These are phyloP conservation scores for Lordiphosa fenestrarum DNA, from an alignment of 2,888 invertebrate genomes.

Conservation along the genomic window DNA sequence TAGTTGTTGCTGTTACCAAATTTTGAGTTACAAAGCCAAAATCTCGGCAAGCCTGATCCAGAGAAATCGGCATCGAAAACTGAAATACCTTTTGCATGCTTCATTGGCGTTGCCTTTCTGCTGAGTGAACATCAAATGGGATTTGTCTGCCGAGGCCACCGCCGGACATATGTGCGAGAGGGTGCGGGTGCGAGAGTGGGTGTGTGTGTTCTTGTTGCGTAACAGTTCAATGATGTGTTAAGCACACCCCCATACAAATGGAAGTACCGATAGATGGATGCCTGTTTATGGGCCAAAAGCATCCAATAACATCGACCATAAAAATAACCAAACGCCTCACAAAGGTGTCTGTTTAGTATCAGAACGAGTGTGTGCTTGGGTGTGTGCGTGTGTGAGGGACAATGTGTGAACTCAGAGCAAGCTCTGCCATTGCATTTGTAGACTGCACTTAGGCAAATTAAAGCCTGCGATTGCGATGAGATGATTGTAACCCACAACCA, in stretches of 20 bases:
- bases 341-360: conserved; percentile 28
- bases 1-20: conserved; percentile 32
- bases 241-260: conserved; percentile 45
- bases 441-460: conserved; percentile 66
- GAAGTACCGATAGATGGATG: conserved; percentile 28
- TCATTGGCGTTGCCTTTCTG: conserved; percentile 73
- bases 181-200: conserved; percentile 18
- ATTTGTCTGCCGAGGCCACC: conserved; percentile 55
- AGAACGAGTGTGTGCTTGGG: not conserved
- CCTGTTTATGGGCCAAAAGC: conserved; percentile 50
- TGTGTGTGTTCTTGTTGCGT: conserved; percentile 49
- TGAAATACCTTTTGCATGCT: conserved; percentile 75
- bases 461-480: conserved; percentile 23
- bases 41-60: conserved; percentile 49
- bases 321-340: conserved; percentile 34
- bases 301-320: conserved; percentile 56
- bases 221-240: conserved; percentile 72
- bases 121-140: conserved; percentile 75
- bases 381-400: conserved; percentile 9
- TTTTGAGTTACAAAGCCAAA: conserved; percentile 73
- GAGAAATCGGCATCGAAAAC: conserved; percentile 46
- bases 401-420: conserved; percentile 19
- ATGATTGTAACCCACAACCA: conserved; percentile 38
- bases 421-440: conserved; percentile 35
- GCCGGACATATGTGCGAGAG: conserved; percentile 49